Percentiles rank a stretch among this genome's conserved stretches.
These are phyloP conservation scores for Oligia strigilis DNA, from an alignment of 2,888 invertebrate genomes.

Conservation along the genomic window DNA sequence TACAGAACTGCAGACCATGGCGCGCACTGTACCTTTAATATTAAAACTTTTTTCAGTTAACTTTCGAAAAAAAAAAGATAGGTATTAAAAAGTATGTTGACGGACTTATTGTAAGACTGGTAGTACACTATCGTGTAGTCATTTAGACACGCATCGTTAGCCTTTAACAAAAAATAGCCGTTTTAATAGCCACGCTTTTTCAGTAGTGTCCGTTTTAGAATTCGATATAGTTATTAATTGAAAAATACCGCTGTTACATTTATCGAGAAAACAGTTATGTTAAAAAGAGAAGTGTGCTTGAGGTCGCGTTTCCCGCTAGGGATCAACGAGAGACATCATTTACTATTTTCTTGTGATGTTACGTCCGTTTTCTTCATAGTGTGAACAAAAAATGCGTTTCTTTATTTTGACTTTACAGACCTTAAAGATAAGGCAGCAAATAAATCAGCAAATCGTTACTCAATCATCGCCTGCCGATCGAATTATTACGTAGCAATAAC, in stretches of 20 bases:
- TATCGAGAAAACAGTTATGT: conserved; percentile 35
- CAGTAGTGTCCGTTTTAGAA: conserved; percentile 40
- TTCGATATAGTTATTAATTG: conserved; percentile 58
- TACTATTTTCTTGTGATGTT: conserved; percentile 13
- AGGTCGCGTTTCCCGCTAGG: conserved; percentile 25
- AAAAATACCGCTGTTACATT: conserved; percentile 43
- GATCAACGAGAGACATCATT: conserved; percentile 16
- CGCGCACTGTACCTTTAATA: neutral
- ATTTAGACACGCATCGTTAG: conserved; percentile 60
- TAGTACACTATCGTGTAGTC: conserved; percentile 46
- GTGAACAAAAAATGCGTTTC: neutral
- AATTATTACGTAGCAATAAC: conserved; percentile 32
- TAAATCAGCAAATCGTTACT: conserved; percentile 19
- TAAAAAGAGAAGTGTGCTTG: neutral
- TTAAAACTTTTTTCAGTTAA: neutral
- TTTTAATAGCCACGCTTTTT: conserved; percentile 45
- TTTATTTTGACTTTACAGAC: conserved; percentile 3
- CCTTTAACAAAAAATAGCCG: conserved; percentile 37
- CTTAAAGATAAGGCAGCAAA: conserved; percentile 3
- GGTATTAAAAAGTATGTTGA: conserved; percentile 13
- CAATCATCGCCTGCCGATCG: conserved; percentile 21
- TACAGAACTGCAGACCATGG: neutral
- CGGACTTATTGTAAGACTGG: conserved; percentile 52
- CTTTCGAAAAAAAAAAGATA: neutral
- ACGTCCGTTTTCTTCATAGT: neutral